Evolutionary conservation across 2,113 vertebrate genomes (phyloP).

Genomic region (Aviceda subcristata): DNA sequence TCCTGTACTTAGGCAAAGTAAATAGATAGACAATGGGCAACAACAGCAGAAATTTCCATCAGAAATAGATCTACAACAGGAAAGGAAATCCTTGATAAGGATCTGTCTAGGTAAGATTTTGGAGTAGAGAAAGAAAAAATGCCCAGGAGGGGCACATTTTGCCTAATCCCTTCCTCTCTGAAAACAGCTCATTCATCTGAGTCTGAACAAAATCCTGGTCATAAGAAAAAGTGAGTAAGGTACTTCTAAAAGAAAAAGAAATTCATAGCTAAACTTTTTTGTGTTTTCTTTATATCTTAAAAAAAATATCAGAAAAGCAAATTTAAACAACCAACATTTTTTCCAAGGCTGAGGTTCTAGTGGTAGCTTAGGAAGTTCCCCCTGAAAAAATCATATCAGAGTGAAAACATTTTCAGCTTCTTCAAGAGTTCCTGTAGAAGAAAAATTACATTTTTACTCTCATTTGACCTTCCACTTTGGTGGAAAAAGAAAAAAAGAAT

Average conservation of each 20-base stretch:
- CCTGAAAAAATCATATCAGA: neutral
- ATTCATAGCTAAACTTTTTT: neutral
- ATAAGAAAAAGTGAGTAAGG: neutral
- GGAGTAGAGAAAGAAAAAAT: neutral
- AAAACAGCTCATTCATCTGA: neutral
- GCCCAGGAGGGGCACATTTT: neutral
- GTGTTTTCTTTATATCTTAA: neutral
- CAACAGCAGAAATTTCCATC: neutral
- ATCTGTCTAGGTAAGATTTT: neutral
- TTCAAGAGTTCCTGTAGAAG: neutral
- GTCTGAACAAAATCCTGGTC: neutral
- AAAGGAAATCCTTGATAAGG: neutral
- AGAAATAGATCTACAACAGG: neutral
- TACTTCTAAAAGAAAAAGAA: neutral
- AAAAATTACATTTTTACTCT: neutral
- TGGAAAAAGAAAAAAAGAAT: too few species aligned
- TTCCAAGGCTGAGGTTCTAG: neutral
- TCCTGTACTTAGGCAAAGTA: neutral
- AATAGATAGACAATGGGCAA: neutral
- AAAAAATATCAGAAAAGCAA: neutral
- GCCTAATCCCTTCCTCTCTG: neutral
- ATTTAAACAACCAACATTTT: neutral
- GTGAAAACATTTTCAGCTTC: neutral
- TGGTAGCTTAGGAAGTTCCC: neutral
- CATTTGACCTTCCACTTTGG: too few species aligned